phyloP scores from a whole-genome alignment of 2,113 vertebrate species.

The Thryonomys swinderianus region DNA sequence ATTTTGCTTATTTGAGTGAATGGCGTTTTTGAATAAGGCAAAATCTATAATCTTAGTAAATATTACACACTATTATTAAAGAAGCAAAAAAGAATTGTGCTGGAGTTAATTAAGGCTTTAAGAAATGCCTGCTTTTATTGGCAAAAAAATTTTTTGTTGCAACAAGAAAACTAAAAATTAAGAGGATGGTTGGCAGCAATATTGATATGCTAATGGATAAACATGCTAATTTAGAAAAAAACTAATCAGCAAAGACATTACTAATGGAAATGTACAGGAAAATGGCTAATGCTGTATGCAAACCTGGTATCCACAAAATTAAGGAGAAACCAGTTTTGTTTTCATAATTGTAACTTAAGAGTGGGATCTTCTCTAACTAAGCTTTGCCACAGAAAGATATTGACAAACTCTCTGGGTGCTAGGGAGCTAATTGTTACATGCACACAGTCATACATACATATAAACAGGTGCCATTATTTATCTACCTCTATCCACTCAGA shows the following conservation, averaged over 20 bases:
- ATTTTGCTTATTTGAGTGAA: slow-evolving; percentile 84
- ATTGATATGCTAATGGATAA: slow-evolving; percentile 93
- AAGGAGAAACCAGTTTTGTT: slow-evolving; percentile 85
- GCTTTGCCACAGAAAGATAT: slow-evolving; percentile 72
- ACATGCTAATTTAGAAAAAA: slow-evolving; percentile 92
- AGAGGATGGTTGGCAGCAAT: slow-evolving; percentile 91
- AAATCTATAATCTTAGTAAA: slow-evolving; percentile 89
- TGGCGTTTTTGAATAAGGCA: slow-evolving; percentile 84
- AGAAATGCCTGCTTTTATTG: slow-evolving; percentile 91
- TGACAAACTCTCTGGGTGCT: slow-evolving; percentile 65
- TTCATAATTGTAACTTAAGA: slow-evolving; percentile 86
- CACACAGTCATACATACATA: neutral
- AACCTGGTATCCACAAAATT: slow-evolving; percentile 88
- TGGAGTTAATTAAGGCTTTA: slow-evolving; percentile 90
- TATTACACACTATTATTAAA: slow-evolving; percentile 88
- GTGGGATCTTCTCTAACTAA: slow-evolving; percentile 75
- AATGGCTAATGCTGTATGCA: slow-evolving; percentile 90
- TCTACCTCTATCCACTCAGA: neutral
- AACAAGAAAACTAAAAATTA: slow-evolving; percentile 91
- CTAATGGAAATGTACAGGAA: slow-evolving; percentile 92
- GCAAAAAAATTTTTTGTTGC: slow-evolving; percentile 88
- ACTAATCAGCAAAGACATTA: slow-evolving; percentile 91
- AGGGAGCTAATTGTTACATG: neutral
- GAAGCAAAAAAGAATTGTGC: slow-evolving; percentile 86
- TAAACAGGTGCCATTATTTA: neutral